phyloP scores from a whole-genome alignment of 2,888 invertebrate species.

The Mesochorus sp. region DNA sequence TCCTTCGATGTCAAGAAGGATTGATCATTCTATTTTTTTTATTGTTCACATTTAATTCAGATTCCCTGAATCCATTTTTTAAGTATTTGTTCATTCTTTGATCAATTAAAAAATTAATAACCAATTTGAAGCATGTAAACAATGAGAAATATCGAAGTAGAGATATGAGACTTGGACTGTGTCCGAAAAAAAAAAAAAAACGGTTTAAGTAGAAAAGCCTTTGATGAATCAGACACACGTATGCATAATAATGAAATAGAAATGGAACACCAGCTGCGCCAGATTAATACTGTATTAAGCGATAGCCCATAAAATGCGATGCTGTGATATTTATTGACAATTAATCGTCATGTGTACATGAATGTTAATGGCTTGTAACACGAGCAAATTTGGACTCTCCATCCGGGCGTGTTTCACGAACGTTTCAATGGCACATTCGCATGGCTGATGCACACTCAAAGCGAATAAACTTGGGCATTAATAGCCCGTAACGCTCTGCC shows the following conservation, averaged over 20 bases:
- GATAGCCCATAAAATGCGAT: not conserved
- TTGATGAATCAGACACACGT: too few species aligned
- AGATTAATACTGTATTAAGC: not conserved
- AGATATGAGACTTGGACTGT: too few species aligned
- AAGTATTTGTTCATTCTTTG: too few species aligned
- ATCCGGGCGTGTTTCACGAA: not conserved
- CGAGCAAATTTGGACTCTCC: not conserved
- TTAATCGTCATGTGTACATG: not conserved
- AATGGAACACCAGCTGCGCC: not conserved
- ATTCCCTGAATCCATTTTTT: too few species aligned
- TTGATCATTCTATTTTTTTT: not conserved
- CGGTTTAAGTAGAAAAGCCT: too few species aligned
- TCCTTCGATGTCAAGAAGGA: not conserved
- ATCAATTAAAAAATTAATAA: too few species aligned
- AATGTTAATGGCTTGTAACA: constrained; percentile 8
- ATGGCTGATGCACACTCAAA: not conserved
- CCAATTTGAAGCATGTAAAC: too few species aligned
- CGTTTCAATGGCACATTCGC: not conserved
- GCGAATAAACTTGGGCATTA: not conserved
- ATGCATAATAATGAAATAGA: not conserved
- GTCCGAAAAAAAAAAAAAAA: too few species aligned
- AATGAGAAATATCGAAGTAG: too few species aligned
- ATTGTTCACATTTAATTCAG: too few species aligned
- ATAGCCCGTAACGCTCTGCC: not conserved
- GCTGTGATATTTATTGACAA: not conserved